Evolutionary conservation across 2,797 vertebrate species (phyloP), one percentile per base, ranked within the genome.

Genomic region (Taenioides sp.): DNA sequence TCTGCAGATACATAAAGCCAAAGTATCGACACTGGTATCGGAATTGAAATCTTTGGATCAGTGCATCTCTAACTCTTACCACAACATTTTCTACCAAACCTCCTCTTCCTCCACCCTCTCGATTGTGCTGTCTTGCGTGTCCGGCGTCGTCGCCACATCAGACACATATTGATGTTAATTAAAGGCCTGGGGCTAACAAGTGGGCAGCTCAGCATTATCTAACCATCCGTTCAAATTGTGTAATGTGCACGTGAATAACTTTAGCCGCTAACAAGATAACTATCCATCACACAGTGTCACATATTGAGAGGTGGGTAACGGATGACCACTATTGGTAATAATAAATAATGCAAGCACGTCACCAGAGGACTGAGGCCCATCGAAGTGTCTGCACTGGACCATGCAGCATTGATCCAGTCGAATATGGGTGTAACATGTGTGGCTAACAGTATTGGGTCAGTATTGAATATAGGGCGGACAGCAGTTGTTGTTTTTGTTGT

Each of bases 81-180:
- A 4, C 43, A 16, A 47, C 43, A 47, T 16, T 16, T 16, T 47
- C 14, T 16, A 17, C 43, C 43, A 47, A 47, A 5, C 43, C 43
- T 9, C 9, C 34, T 10, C 28, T 37, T 22, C n/a, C 37, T 40
- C n/a, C 7, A 4, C 22, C 6, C 37, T 25, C 5, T 16, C 22
- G 23, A 0, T 3, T 65, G 63, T 22, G 18, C 23, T 10, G 40
- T 71, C 52, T 52, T 65, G 50, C 74, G 67, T 69, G 52, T 62
- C 77, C 61, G 59, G 55, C 34, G 59, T 80, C 77, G 75, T 75
- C 18, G 81, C 80, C 85, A 70, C 65, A 75, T 81, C 73, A 77
- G 76, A 89, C 80, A 75, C 75, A 79, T 86, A 86, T 87, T 78
- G 87, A 88, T 79, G 80, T 86, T 90, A 90, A 92, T 92, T 88